Evolutionary conservation across 2,113 vertebrate genomes (phyloP).

Genomic region (Syrrhaptes paradoxus): DNA sequence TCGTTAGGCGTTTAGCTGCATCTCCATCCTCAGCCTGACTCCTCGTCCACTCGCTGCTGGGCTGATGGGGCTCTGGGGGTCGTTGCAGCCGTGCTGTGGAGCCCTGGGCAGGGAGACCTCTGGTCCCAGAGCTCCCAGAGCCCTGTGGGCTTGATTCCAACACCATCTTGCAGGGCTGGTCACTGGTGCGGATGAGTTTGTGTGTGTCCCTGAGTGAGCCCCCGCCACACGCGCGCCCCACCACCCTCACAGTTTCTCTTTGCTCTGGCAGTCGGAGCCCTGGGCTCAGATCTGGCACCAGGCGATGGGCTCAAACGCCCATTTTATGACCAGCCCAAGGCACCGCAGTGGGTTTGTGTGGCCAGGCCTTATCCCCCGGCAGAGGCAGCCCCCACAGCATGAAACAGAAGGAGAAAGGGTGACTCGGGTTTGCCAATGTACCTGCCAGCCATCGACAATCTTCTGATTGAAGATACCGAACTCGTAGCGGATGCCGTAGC

Average conservation of each 20-base stretch:
- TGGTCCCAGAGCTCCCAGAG: not conserved
- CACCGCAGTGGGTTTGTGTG: not conserved
- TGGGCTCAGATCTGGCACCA: not conserved
- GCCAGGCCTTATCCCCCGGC: not conserved
- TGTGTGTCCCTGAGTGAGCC: fast-evolving
- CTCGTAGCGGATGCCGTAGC: constrained; percentile 90
- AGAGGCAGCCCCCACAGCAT: not conserved
- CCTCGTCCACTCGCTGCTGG: not conserved
- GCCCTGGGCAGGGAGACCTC: not conserved
- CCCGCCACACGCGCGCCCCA: not conserved
- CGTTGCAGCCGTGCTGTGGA: not conserved
- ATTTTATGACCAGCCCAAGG: not conserved
- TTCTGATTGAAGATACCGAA: constrained; percentile 94
- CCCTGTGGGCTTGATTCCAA: not conserved
- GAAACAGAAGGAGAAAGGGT: not conserved
- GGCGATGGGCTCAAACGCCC: not conserved
- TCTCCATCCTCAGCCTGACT: not conserved
- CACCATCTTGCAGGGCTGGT: not conserved
- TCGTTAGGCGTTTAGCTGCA: not conserved
- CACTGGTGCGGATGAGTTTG: not conserved
- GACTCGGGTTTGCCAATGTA: constrained; percentile 11
- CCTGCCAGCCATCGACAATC: constrained; percentile 88
- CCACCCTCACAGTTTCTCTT: not conserved
- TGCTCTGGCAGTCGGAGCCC: not conserved
- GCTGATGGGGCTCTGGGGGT: not conserved